A percentile compares a stretch with the other conserved stretches of the same genome.
Evolutionary conservation across 2,888 invertebrate genomes (phyloP).

Genomic region (Drosophila anomelani): DNA sequence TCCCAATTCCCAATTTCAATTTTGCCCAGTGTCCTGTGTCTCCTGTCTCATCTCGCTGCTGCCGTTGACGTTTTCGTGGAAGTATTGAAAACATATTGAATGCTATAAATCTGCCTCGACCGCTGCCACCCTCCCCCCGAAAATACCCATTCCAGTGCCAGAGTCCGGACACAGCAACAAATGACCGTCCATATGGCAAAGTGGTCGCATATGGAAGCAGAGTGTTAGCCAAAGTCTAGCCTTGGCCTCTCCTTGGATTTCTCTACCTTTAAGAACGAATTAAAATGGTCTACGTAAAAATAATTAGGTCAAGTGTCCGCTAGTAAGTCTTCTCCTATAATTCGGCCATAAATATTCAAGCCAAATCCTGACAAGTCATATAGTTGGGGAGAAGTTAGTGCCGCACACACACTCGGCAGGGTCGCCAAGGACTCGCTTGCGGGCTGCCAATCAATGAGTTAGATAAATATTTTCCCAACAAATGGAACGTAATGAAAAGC

Average conservation of each 20-base stretch:
- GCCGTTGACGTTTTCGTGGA: constrained; percentile 61
- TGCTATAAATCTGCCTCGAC: constrained; percentile 63
- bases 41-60: constrained; percentile 20
- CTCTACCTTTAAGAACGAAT: neutral
- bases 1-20: neutral
- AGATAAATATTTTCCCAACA: constrained; percentile 62
- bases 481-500: constrained; percentile 65
- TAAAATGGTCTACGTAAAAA: neutral
- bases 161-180: constrained; percentile 39
- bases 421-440: constrained; percentile 26
- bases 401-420: neutral
- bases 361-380: neutral
- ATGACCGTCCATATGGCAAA: constrained; percentile 37
- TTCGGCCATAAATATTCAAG: neutral
- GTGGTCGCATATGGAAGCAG: constrained; percentile 2
- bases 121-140: neutral
- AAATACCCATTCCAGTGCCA: neutral
- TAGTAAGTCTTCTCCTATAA: neutral
- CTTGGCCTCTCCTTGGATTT: too few relatives aligned
- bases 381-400: neutral
- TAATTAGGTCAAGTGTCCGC: neutral
- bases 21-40: constrained; percentile 10
- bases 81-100: constrained; percentile 73
- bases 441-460: constrained; percentile 55
- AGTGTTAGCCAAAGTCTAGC: neutral